Evolutionary conservation across 1,140 invertebrate genomes (phyloP).

Genomic region (Cherax destructor): DNA sequence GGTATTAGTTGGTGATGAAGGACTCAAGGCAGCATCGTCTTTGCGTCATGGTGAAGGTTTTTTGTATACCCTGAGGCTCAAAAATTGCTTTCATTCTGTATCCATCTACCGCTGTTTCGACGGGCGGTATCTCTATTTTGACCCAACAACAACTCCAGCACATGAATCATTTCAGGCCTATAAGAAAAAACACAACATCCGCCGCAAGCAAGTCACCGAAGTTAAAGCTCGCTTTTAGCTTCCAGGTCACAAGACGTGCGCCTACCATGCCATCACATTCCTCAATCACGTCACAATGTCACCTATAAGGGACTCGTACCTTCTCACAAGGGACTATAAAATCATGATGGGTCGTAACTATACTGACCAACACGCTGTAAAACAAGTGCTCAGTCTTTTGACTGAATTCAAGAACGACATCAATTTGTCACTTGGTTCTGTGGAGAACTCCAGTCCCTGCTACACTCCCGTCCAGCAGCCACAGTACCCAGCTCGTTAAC

Average conservation of each 20-base stretch:
- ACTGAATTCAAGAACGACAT: neutral
- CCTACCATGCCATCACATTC: conserved; percentile 25
- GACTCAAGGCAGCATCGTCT: no score
- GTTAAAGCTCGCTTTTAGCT: neutral
- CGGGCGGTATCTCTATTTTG: conserved; percentile 12
- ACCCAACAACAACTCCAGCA: neutral
- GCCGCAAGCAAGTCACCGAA: neutral
- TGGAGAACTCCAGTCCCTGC: neutral
- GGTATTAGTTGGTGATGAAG: neutral
- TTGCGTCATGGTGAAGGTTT: neutral
- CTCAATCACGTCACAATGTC: neutral
- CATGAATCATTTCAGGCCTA: neutral
- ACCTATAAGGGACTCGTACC: neutral
- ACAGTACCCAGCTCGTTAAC: no score
- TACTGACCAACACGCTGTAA: neutral
- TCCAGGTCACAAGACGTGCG: neutral
- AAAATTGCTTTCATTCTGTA: neutral
- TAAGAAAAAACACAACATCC: neutral
- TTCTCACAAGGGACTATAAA: neutral
- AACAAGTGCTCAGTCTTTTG: neutral
- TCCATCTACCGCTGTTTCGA: neutral
- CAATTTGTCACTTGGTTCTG: neutral
- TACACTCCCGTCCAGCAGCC: neutral
- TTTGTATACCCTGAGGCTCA: neutral
- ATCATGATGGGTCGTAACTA: neutral